Conservation (phyloP, 1,140 invertebrate species). For the Magallana angulata region DNA sequence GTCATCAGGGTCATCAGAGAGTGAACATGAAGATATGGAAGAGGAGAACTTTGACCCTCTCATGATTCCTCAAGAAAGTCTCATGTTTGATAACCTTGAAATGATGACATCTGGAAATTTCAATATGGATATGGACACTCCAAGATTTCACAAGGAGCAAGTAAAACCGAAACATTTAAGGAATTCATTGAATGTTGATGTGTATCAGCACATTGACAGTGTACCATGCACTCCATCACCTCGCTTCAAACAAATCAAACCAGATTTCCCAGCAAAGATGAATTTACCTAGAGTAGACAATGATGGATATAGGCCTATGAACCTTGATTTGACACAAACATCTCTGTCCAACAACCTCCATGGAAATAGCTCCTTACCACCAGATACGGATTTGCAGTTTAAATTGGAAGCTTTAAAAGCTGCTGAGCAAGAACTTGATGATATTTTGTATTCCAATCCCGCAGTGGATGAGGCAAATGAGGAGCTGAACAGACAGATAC, state of each 20-base stretch:
- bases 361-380: not conserved
- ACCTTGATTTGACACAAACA: slow-evolving; percentile 70
- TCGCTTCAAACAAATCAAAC: slow-evolving; percentile 59
- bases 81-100: slow-evolving; percentile 34
- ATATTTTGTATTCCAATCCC: slow-evolving; percentile 33
- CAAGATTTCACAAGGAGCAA: slow-evolving; percentile 30
- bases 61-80: not conserved
- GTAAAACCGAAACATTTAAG: not conserved
- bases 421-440: slow-evolving; percentile 37
- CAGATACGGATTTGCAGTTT: not conserved
- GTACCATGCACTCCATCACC: slow-evolving; percentile 55
- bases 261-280: slow-evolving; percentile 21
- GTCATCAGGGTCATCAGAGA: slow-evolving; percentile 59
- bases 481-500: slow-evolving; percentile 55
- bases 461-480: slow-evolving; percentile 52
- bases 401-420: slow-evolving; percentile 4
- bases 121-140: slow-evolving; percentile 32
- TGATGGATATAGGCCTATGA: slow-evolving; percentile 73
- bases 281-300: slow-evolving; percentile 62
- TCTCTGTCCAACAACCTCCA: not conserved
- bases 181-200: slow-evolving; percentile 4
- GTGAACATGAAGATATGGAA: slow-evolving; percentile 56
- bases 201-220: slow-evolving; percentile 44
- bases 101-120: slow-evolving; percentile 15
- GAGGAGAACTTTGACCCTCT: slow-evolving; percentile 46